Evolutionary conservation across 1,140 invertebrate species (phyloP), one percentile per base, ranked within the genome.

Genomic region (Drosophila malerkotliana): DNA sequence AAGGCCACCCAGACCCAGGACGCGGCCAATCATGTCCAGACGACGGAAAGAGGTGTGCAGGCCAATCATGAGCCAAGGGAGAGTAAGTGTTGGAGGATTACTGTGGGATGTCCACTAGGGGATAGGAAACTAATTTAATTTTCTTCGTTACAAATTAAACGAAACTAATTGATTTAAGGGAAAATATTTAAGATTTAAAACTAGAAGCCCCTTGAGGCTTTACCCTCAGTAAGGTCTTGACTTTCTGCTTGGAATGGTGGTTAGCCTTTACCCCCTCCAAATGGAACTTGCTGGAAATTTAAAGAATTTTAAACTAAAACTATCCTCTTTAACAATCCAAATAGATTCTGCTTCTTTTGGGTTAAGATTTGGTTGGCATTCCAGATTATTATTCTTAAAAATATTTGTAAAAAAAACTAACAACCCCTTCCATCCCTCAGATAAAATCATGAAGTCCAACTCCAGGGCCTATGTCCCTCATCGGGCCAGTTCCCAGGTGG

Each of bases 1-100:
- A 90, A 90, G 62, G 90, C 90, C 14, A 88, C 90, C 1, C 90
- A 91, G 37, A 91, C 90, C 0, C 57, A 85, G 21, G 83, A 91
- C 2, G 68, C 74, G 6, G n/a, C 32, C 5, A 66, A 55, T 26
- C 49, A 80, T 30, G 90, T 91, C 7, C 91, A 91, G 41, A 91
- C 90, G 3, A 51, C 77, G 0, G 90, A 91, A 10, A 61, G 90
- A 0, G 88, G 90, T n/a, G 90, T 91, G 2, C 90, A 91, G 62
- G 81, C 74, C 12, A 82, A 83, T 47, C 77, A 91, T 49, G 88
- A 91, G 62, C 26, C 76, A 21, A 63, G 87, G 32, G 90, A 91
- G 39, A 79, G 82, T 85, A 51, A 87, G 81, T 77, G 49, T 47
- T 24, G 0, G 14, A n/a, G n/a, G 6, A 6, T 6, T 28, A 6